A percentile compares a stretch with the other conserved stretches of the same genome.
Conservation (phyloP, 2,113 vertebrate species). For the Haplochromis vanheusdeni region DNA sequence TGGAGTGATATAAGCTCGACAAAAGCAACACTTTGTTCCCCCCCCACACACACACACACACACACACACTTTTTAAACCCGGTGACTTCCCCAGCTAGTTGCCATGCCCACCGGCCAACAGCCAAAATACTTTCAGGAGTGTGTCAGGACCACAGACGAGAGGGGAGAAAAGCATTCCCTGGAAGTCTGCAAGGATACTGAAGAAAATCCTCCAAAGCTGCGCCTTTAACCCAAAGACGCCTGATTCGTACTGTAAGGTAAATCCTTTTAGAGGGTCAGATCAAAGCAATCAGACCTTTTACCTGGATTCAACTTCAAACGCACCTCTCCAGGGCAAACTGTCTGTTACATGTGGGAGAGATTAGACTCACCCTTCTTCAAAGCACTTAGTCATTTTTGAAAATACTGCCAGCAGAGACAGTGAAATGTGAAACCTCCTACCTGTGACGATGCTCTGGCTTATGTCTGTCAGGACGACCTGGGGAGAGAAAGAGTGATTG, state of each 20-base stretch:
- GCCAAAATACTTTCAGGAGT: constrained; percentile 39
- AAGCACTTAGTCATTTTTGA: neutral
- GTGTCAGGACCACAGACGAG: constrained; percentile 32
- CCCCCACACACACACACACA: neutral
- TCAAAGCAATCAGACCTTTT: neutral
- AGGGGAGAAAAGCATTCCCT: neutral
- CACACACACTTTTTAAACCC: neutral
- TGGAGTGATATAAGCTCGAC: neutral
- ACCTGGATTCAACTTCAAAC: neutral
- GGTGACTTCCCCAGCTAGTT: constrained; percentile 5
- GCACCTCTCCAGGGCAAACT: neutral
- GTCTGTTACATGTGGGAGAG: neutral
- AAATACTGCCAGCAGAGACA: neutral
- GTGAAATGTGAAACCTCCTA: neutral
- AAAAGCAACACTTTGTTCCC: neutral
- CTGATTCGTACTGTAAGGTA: neutral
- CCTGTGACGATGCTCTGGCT: constrained; percentile 64
- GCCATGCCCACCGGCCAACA: constrained; percentile 27
- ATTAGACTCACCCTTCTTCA: neutral
- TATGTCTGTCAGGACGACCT: constrained; percentile 53
- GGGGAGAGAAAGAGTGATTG: neutral
- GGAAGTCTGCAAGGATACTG: neutral
- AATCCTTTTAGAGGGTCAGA: neutral
- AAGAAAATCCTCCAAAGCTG: neutral
- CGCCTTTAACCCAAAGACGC: neutral